Base-by-base conservation (phyloP, 2,797 vertebrate genomes). In the Amphiprion clarkii region DNA sequence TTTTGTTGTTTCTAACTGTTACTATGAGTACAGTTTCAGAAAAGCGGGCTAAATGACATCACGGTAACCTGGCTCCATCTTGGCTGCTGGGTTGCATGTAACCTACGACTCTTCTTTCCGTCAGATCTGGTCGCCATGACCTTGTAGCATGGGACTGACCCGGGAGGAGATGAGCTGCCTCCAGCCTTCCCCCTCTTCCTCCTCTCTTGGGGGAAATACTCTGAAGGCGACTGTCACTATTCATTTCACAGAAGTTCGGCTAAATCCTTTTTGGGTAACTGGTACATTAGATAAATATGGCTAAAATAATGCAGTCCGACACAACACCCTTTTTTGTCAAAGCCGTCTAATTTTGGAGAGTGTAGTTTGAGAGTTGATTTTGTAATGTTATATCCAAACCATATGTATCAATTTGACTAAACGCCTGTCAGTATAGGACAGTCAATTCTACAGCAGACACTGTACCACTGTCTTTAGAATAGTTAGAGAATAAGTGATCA, bases 81-180 rank as follows among this genome's bases (percentile, higher is more conserved):
- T 14, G 0, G 57, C 36, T 58, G 25, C 67, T 19, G 25, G 27
- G 14, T 82, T 84, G 60, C 17, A 56, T 79, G 65, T 66, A 63
- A 86, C 64, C 60, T 42, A 1, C 0, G 3, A 39, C 70, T 69
- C 53, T 29, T 55, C 56, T 42, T 74, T 67, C 19, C 52, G 62
- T 61, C 31, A 31, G 72, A 81, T 83, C 55, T 66, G 58, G 68
- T 82, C 78, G 21, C 56, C 25, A 1, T 83, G 85, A 86, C 83
- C 59, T 67, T 52, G 19, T 76, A 75, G 4, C 69, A 51, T 53
- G 19, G 59, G 59, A 64, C 52, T 78, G 74, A 82, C 69, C 56
- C 57, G 0, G 23, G 72, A 80, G 61, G 63, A 48, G 80, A 64
- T 23, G 74, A 76, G 73, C 71, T 27, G 58, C 76, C 51, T 53